Evolutionary conservation across 2,113 vertebrate genomes (phyloP).

Genomic region (Paradoxurus hermaphroditus): DNA sequence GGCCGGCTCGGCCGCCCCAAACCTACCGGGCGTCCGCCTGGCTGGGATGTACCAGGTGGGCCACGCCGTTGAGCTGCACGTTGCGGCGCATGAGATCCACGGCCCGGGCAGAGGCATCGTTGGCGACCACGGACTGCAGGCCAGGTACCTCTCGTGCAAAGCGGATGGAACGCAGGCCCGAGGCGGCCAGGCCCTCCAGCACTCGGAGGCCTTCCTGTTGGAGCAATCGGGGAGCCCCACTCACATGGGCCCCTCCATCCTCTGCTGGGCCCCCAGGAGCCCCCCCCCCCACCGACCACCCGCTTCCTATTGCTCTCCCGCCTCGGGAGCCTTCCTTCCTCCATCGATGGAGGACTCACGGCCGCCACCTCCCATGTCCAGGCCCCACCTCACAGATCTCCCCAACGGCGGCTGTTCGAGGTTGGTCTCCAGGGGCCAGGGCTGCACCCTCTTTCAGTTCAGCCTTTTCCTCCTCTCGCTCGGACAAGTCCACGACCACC

Average conservation of each 20-base stretch:
- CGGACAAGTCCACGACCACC: slow-evolving; percentile 81
- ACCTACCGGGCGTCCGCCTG: slow-evolving; percentile 91
- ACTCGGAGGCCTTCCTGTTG: slow-evolving; percentile 86
- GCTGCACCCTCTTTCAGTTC: slow-evolving; percentile 56
- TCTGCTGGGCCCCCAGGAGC: background rate
- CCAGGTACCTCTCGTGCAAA: slow-evolving; percentile 94
- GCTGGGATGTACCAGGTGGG: slow-evolving; percentile 86
- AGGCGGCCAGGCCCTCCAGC: slow-evolving; percentile 93
- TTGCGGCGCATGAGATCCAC: slow-evolving; percentile 88
- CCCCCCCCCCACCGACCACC: background rate
- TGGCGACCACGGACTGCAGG: slow-evolving; percentile 88
- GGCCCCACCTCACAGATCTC: slow-evolving; percentile 86
- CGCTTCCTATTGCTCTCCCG: background rate
- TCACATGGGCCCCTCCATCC: background rate
- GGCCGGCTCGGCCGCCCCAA: background rate
- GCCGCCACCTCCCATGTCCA: background rate
- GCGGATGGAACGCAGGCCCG: slow-evolving; percentile 92
- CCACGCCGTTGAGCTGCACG: slow-evolving; percentile 86
- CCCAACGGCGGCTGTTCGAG: slow-evolving; percentile 73
- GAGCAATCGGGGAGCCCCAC: background rate
- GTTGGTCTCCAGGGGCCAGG: background rate
- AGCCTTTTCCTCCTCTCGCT: slow-evolving; percentile 66
- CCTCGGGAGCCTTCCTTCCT: background rate
- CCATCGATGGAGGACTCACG: background rate
- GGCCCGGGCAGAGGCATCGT: slow-evolving; percentile 89